phyloP scores from a whole-genome alignment of 2,888 invertebrate species.

The Acanthosepion lycidas region DNA sequence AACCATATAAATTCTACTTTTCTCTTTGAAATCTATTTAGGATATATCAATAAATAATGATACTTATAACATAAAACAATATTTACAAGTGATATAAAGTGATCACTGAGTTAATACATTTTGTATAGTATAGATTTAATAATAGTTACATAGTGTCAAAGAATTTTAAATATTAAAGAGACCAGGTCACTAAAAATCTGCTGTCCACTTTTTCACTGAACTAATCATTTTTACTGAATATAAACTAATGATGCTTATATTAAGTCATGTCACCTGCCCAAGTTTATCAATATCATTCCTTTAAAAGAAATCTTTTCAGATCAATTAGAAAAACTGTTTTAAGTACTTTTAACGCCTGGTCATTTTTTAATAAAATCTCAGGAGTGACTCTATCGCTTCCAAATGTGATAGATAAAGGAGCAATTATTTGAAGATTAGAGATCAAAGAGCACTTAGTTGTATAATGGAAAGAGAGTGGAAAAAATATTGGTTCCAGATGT shows the following conservation, averaged over 20 bases:
- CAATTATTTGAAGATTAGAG: neutral
- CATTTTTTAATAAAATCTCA: neutral
- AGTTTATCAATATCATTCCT: neutral
- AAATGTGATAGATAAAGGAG: neutral
- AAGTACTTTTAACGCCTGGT: neutral
- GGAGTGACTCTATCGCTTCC: neutral
- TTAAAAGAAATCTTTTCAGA: neutral
- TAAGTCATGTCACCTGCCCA: neutral
- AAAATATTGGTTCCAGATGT: neutral
- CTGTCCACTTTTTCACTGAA: no score
- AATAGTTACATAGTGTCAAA: no score
- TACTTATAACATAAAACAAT: no score
- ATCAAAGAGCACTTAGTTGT: neutral
- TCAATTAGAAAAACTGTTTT: neutral
- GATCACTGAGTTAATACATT: no score
- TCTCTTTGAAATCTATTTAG: no score
- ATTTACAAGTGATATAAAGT: no score
- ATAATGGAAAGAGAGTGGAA: neutral
- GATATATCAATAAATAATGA: no score
- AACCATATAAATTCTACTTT: no score
- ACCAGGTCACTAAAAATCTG: no score
- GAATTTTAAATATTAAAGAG: no score
- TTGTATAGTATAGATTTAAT: no score
- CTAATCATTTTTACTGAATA: no score
- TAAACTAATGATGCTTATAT: neutral